Evolutionary conservation across 2,113 vertebrate species (phyloP).

Genomic region (Cervus canadensis): DNA sequence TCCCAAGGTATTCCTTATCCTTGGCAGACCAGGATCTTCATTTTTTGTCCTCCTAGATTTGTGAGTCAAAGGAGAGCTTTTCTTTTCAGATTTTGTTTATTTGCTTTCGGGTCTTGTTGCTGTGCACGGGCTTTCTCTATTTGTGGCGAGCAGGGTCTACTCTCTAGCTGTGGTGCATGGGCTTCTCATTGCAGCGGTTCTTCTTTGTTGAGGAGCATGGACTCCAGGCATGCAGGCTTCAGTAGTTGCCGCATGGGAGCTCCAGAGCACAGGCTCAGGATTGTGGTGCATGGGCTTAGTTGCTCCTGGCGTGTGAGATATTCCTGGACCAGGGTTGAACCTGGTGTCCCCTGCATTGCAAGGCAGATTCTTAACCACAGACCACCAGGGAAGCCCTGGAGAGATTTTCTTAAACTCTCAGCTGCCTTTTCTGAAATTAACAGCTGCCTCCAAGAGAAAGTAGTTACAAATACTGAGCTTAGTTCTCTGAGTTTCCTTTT

Average conservation of each 20-base stretch:
- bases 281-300: not conserved
- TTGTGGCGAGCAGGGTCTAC: not conserved
- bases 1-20: not conserved
- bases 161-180: not conserved
- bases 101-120: not conserved
- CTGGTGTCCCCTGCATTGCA: not conserved
- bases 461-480: not conserved
- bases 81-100: not conserved
- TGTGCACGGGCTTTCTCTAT: not conserved
- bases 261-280: not conserved
- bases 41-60: not conserved
- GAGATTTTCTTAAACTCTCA: not conserved
- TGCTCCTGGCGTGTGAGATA: not conserved
- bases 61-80: not conserved
- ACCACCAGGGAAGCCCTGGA: not conserved
- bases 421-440: not conserved
- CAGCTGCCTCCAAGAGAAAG: not conserved
- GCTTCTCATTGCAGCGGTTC: not conserved
- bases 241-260: not conserved
- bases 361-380: not conserved
- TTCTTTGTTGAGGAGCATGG: fast-evolving
- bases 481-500: not conserved
- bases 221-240: not conserved
- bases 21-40: not conserved
- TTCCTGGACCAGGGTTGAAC: not conserved